Conservation (phyloP, 2,797 vertebrate species). For the Nothura maculosa region DNA sequence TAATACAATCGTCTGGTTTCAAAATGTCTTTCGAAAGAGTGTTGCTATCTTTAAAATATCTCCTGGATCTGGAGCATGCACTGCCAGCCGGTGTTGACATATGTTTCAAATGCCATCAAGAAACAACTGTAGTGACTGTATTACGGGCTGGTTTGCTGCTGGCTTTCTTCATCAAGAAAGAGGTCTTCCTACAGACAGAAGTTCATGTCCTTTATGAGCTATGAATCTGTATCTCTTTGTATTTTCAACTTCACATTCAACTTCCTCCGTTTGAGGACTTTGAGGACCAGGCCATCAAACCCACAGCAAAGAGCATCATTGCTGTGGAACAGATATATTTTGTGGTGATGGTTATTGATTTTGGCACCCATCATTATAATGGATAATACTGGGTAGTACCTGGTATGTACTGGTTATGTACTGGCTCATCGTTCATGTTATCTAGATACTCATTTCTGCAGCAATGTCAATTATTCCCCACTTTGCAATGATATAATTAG, state of each 20-base stretch:
- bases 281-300: neutral
- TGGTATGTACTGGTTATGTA: neutral
- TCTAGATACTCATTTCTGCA: neutral
- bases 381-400: neutral
- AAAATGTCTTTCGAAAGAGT: slow-evolving; percentile 15
- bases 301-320: neutral
- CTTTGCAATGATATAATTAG: neutral
- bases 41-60: neutral
- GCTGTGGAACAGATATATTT: no score
- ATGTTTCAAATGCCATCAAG: neutral
- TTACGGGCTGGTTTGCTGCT: neutral
- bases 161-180: neutral
- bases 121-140: neutral
- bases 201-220: neutral
- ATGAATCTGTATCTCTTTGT: accelerated
- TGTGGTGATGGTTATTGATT: no score
- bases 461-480: neutral
- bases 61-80: neutral
- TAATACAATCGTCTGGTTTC: neutral
- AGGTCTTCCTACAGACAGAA: neutral
- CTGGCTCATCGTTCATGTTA: neutral
- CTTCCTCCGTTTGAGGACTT: neutral
- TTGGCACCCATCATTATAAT: no score
- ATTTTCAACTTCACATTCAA: neutral
- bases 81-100: slow-evolving; percentile 1